phyloP scores from a whole-genome alignment of 2,113 vertebrate genomes.

The Etia nguti region DNA sequence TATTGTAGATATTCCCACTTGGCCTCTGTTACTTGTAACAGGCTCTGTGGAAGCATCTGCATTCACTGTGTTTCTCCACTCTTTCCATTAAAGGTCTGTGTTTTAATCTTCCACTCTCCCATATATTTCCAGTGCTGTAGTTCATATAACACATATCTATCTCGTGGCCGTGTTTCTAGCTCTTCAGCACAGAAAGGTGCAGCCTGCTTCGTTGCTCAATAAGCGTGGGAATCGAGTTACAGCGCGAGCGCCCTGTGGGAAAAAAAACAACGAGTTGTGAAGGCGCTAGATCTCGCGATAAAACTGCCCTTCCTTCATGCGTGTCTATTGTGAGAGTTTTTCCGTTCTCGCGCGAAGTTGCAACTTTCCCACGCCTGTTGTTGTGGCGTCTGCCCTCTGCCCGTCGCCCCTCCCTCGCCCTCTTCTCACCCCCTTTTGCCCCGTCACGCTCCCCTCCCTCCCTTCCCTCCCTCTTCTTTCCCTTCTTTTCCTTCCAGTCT shows the following conservation, averaged over 20 bases:
- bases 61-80: not conserved
- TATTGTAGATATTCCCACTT: not conserved
- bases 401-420: not conserved
- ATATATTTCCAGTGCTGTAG: not conserved
- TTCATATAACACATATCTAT: not conserved
- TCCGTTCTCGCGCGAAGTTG: slow-evolving; percentile 53
- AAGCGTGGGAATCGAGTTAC: slow-evolving; percentile 63
- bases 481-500: slow-evolving; percentile 14
- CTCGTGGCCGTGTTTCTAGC: not conserved
- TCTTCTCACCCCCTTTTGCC: slow-evolving; percentile 9
- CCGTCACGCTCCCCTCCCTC: slow-evolving; percentile 15
- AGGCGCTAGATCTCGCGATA: slow-evolving; percentile 62
- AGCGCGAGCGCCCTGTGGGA: not conserved
- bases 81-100: not conserved
- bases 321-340: slow-evolving; percentile 60
- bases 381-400: slow-evolving; percentile 49
- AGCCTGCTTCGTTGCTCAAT: slow-evolving; percentile 41
- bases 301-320: not conserved
- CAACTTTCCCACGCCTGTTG: slow-evolving; percentile 77
- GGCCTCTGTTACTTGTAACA: not conserved
- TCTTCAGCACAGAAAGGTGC: not conserved
- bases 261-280: not conserved
- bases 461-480: not conserved
- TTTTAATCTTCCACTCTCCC: not conserved
- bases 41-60: not conserved